Evolutionary conservation across 2,888 invertebrate species (phyloP).

Genomic region (Brassicogethes aeneus): DNA sequence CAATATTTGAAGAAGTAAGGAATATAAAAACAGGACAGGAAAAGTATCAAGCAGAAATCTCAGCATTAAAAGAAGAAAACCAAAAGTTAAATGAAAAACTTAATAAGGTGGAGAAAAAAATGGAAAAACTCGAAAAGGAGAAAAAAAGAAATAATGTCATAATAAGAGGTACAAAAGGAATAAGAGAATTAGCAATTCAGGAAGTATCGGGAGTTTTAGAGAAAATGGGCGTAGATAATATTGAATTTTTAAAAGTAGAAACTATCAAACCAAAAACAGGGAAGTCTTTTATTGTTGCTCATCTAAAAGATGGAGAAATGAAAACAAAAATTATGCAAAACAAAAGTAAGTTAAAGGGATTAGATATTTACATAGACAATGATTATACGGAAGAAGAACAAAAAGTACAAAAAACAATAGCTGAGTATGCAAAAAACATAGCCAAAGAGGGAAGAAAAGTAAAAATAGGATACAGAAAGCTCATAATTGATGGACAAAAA

Average conservation of each 20-base stretch:
- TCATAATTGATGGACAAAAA: constrained; percentile 3
- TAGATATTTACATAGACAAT: constrained; percentile 2
- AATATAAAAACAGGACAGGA: not conserved
- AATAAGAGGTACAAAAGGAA: not conserved
- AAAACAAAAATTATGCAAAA: constrained; percentile 3
- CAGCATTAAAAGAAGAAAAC: not conserved
- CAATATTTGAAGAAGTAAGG: not conserved
- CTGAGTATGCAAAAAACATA: constrained; percentile 1
- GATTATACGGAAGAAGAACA: constrained; percentile 1
- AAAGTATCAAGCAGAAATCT: not conserved
- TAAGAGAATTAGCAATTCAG: not conserved
- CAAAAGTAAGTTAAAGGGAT: constrained; percentile 2
- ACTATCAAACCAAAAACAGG: not conserved
- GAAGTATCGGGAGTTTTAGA: not conserved
- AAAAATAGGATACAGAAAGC: constrained; percentile 1
- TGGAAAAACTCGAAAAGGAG: not conserved
- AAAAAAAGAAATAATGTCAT: not conserved
- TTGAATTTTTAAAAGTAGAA: not conserved
- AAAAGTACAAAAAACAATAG: constrained; percentile 1
- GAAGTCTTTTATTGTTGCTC: not conserved
- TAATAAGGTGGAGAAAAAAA: not conserved
- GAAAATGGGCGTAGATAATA: not conserved
- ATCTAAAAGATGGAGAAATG: not conserved
- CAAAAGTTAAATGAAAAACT: not conserved
- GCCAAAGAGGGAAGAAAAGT: not conserved